Percentiles rank a stretch among this genome's conserved stretches.
Conservation (phyloP, 2,888 invertebrate genomes). For the Thecophora atra region DNA sequence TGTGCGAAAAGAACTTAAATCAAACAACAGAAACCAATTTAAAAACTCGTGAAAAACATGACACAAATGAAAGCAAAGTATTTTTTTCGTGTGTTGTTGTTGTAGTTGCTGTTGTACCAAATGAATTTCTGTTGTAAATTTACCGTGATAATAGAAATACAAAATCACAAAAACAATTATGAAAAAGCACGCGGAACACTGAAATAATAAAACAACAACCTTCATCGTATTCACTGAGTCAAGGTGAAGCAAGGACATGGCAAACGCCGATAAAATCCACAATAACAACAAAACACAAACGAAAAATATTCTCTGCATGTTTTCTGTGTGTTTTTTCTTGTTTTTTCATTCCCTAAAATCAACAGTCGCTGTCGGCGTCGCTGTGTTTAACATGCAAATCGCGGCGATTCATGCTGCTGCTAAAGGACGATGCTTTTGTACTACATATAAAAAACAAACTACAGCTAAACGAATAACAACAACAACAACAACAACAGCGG, state of each 20-base stretch:
- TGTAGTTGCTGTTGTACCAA: not conserved
- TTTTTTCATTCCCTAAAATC: not conserved
- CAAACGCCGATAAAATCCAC: not conserved
- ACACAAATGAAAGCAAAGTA: too few species aligned
- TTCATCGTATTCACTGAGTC: not conserved
- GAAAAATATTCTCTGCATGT: not conserved
- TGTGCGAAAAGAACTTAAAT: too few species aligned
- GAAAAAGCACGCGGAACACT: not conserved
- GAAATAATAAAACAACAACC: not conserved
- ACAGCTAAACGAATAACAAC: not conserved
- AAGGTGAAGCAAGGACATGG: conserved; percentile 12
- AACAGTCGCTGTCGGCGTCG: not conserved
- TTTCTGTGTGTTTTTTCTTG: too few species aligned
- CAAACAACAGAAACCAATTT: too few species aligned
- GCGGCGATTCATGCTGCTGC: too few species aligned
- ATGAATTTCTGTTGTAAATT: not conserved
- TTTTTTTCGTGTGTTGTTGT: too few species aligned
- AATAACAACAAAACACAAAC: not conserved
- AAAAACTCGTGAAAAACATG: too few species aligned
- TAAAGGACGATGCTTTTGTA: too few species aligned
- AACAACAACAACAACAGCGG: conserved; percentile 1
- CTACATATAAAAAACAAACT: not conserved
- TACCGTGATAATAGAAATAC: not conserved
- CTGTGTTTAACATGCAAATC: not conserved
- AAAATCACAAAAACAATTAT: not conserved